Base-by-base conservation (phyloP, 2,113 vertebrate species). In the Gopherus evgoodei region DNA sequence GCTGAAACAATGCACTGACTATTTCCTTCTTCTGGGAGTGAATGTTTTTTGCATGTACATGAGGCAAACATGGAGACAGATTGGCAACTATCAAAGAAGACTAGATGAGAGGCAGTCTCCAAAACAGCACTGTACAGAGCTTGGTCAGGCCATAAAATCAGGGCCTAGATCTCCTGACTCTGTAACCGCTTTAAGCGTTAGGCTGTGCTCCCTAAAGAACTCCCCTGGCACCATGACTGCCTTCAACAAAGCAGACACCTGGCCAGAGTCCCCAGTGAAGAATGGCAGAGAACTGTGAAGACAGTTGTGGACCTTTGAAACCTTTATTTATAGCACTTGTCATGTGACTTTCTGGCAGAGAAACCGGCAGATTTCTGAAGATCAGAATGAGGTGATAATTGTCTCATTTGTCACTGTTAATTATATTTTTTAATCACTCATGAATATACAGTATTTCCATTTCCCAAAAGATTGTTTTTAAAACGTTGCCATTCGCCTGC, bases 1-100 rank as follows among this genome's bases (percentile, higher is more conserved):
- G 62, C 69, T 89, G 72, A n/a, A 93, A 96, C 81, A 95, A 93
- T 80, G 29, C 54, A 88, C 1, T 52, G 50, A 21, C 69, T 91
- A 91, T 86, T 91, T 49, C 62, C 27, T 86, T 62, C 44, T 75
- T 92, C 82, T 87, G 53, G 87, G 86, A 54, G 9, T 78, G 47
- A 94, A 79, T 47, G 49, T 90, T 88, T 2, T 82, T 31, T 38
- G 24, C 21, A 27, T 59, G 42, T 83, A 79, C 29, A 69, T n/a
- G 29, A 91, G 29, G 42, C 88, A 90, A 93, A 80, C 8, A 50
- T n/a, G 27, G 6, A 79, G 95, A 31, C 47, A 87, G 27, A 25
- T 2, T 52, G 54, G 42, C 50, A 44, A 93, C 29, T 53, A 27
- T 47, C 29, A 80, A 80, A 35, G 79, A 38, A 72, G 65, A 72